Conservation (phyloP, 2,888 invertebrate species). For the Synanthedon formicaeformis region DNA sequence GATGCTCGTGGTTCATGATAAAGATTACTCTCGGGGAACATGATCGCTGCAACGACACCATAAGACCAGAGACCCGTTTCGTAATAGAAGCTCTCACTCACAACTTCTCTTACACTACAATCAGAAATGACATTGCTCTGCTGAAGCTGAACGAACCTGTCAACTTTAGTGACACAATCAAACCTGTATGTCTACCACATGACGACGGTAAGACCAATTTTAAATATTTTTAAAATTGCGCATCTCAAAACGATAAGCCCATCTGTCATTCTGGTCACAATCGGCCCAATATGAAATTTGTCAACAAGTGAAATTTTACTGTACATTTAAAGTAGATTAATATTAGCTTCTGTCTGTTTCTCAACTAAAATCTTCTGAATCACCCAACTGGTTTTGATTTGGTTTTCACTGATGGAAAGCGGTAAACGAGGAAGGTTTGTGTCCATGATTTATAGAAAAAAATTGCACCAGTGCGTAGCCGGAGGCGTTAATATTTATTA, state of each 20-base stretch:
- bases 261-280: too few relatives aligned
- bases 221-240: neutral
- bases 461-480: too few relatives aligned
- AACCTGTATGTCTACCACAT: slow-evolving; percentile 85
- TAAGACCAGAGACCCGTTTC: slow-evolving; percentile 79
- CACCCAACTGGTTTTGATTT: too few relatives aligned
- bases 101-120: slow-evolving; percentile 84
- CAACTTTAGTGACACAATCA: slow-evolving; percentile 79
- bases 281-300: too few relatives aligned
- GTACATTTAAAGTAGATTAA: too few relatives aligned
- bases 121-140: slow-evolving; percentile 87
- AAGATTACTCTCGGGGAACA: slow-evolving; percentile 89
- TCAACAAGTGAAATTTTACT: too few relatives aligned
- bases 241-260: neutral
- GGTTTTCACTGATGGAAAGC: too few relatives aligned
- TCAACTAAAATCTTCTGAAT: too few relatives aligned
- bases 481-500: too few relatives aligned
- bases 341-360: too few relatives aligned
- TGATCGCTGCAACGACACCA: slow-evolving; percentile 80
- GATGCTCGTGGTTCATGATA: slow-evolving; percentile 93
- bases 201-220: slow-evolving; percentile 60
- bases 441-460: too few relatives aligned
- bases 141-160: slow-evolving; percentile 82
- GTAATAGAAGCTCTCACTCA: slow-evolving; percentile 80
- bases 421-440: too few relatives aligned